These are phyloP conservation scores for Microchirus variegatus DNA, from an alignment of 2,797 vertebrate species.

Conservation along the genomic window DNA sequence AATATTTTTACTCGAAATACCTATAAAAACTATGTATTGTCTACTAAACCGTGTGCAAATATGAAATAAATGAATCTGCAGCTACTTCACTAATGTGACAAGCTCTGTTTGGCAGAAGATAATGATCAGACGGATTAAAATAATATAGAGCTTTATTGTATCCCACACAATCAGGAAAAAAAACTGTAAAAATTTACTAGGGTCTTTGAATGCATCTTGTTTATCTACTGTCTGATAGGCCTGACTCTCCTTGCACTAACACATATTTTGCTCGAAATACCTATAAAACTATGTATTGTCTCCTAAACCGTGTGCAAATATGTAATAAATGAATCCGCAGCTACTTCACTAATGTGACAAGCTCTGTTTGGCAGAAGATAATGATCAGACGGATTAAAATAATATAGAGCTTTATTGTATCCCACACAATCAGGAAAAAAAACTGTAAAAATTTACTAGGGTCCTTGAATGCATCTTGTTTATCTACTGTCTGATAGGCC, in stretches of 20 bases:
- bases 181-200: too few relatives aligned
- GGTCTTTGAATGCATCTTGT: too few relatives aligned
- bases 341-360: slow-evolving; percentile 22
- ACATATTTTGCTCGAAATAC: too few relatives aligned
- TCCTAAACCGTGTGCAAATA: background rate
- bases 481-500: too few relatives aligned
- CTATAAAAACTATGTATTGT: too few relatives aligned
- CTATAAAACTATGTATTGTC: too few relatives aligned
- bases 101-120: slow-evolving; percentile 35
- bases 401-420: slow-evolving; percentile 44
- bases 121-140: slow-evolving; percentile 40
- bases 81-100: slow-evolving; percentile 23
- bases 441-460: too few relatives aligned
- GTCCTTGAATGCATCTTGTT: too few relatives aligned
- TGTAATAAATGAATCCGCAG: slow-evolving; percentile 22
- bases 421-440: slow-evolving; percentile 27
- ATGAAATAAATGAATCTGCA: slow-evolving; percentile 23
- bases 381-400: slow-evolving; percentile 42
- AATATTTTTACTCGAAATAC: too few relatives aligned
- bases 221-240: too few relatives aligned
- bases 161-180: slow-evolving; percentile 30
- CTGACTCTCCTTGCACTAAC: too few relatives aligned
- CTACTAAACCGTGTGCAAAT: background rate
- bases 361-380: slow-evolving; percentile 37
- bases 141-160: slow-evolving; percentile 44